Base-by-base conservation (phyloP, 1,140 invertebrate species). In the Oedothorax gibbosus region DNA sequence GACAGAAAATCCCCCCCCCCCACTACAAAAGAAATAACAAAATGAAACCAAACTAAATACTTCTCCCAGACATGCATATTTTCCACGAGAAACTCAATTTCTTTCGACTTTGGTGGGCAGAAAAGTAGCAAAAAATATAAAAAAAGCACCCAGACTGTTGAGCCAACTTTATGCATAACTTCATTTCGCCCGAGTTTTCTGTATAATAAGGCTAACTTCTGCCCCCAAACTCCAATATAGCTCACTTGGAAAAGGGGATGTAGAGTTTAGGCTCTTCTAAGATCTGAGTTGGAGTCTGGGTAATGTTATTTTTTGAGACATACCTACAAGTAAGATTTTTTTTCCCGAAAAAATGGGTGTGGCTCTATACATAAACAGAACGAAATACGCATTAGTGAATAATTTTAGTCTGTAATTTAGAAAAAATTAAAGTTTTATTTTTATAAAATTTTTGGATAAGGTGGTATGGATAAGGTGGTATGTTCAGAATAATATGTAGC, bases 111-210 rank as follows among this genome's bases (percentile, higher is more conserved):
- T 62, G 60, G 80, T 51, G 71, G 60, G 65, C 60, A 20, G 56
- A 84, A 84, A 82, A 72, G 21, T 65, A 73, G 98, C 91, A 82
- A 73, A 64, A 35, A 35, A 35, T 49, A 79, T n/a, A 56, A 73
- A 73, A 66, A 66, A 66, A 66, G 8, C 2, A 0, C 18, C 18
- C 11, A 73, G 57, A 73, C n/a, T 56, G 11, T 68, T 64, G 62
- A 49, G 35, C 68, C 50, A 76, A 84, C 81, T 84, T 84, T 64
- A 76, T 53, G 72, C 81, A 35, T 84, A 84, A 84, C 81, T 84
- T 84, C 81, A 84, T 84, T 84, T 84, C 57, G 18, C 35, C 35
- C 71, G 50, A 84, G 81, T 84, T 84, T 84, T 84, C 81, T 75
- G 81, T 75, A 84, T 84, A 84, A 84, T 84, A 50, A 84, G 72